Base-by-base conservation (phyloP, 1,140 invertebrate species). In the Vollenhovia emeryi region DNA sequence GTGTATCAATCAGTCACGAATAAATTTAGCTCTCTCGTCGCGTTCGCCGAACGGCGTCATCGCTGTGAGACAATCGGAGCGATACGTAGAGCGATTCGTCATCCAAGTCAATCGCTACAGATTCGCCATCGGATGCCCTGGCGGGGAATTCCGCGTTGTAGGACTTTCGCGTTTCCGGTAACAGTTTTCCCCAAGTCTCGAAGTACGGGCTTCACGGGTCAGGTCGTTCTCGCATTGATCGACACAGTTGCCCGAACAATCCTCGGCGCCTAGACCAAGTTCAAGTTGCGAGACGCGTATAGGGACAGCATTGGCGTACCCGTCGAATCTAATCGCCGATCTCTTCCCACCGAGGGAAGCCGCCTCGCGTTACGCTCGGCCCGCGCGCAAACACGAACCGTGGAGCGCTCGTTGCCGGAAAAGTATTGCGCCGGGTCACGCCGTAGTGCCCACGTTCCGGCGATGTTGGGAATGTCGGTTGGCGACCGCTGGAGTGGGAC, bases 361-460 rank as follows among this genome's bases (percentile, higher is more conserved):
- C 43, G 50, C 62, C 11, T 30, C 24, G 30, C 85, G 68, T 27
- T 82, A 74, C 27, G 52, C 59, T 76, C 18, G 13, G 15, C 30
- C 40, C 11, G 57, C 68, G 74, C 83, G 85, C 66, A n/a, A n/a
- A n/a, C n/a, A 83, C 36, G 24, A 80, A 69, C 55, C 59, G 15
- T 43, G 43, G 43, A 48, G n/a, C 30, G 45, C 27, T 40, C 86
- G 57, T 86, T 89, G 73, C 64, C 75, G 80, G 74, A 68, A 88
- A 66, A 90, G 91, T 89, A 89, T 80, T 79, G 66, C 85, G 86
- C 60, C 89, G 88, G 89, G 91, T 92, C 89, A 93, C 92, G 92
- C 89, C 88, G 85, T 80, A 57, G 62, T 93, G 89, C 89, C 89
- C 90, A 88, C 91, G 92, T 87, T 90, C 91, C 87, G 59, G 82